phyloP scores from a whole-genome alignment of 2,888 invertebrate species.

The Sinhomidia bicolor region DNA sequence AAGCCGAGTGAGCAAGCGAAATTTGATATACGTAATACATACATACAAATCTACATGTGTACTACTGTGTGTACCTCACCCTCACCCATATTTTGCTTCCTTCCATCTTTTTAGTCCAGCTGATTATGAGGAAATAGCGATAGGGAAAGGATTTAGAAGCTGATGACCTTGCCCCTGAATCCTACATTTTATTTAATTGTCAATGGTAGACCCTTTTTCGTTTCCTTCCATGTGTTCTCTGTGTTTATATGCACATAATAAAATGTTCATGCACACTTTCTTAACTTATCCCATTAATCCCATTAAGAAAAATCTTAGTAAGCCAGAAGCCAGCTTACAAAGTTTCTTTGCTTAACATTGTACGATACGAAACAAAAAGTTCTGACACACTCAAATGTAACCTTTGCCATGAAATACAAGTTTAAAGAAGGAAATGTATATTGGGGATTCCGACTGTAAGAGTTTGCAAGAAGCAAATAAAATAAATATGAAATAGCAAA shows the following conservation, averaged over 20 bases:
- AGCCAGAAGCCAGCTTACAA: not conserved
- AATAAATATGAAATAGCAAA: not conserved
- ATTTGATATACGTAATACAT: too few species aligned
- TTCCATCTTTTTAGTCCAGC: not conserved
- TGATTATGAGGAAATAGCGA: not conserved
- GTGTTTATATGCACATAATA: not conserved
- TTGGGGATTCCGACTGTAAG: not conserved
- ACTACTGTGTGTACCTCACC: not conserved
- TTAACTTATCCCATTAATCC: too few species aligned
- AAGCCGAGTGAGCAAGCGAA: not conserved
- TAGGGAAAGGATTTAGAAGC: not conserved
- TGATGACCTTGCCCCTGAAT: conserved; percentile 54
- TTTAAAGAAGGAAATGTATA: not conserved
- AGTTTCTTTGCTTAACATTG: too few species aligned
- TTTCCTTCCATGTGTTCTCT: not conserved
- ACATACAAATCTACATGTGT: not conserved
- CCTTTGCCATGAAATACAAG: not conserved
- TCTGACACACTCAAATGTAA: too few species aligned
- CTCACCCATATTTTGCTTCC: not conserved
- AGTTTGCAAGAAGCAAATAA: not conserved
- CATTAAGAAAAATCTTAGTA: too few species aligned
- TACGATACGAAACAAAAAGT: too few species aligned
- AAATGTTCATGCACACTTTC: too few species aligned
- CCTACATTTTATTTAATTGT: conserved; percentile 1
- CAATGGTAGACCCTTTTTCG: not conserved